Conservation (phyloP, 2,113 vertebrate genomes). For the Malurus melanocephalus region DNA sequence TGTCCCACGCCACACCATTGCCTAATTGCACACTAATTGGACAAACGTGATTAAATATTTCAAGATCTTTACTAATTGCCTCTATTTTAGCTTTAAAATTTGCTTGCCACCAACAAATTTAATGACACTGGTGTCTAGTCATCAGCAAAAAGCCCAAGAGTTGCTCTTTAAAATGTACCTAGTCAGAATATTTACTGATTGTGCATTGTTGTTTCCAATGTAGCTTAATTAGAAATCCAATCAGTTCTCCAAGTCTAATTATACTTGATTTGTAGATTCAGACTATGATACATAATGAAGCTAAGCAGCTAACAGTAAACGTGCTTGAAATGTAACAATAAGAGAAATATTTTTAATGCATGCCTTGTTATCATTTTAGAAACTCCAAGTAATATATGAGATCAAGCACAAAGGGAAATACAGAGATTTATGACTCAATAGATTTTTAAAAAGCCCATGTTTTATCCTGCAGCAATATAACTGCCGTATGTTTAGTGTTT, state of each 20-base stretch:
- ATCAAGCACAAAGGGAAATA: slow-evolving; percentile 62
- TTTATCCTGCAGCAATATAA: slow-evolving; percentile 44
- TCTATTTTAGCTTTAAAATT: slow-evolving; percentile 99
- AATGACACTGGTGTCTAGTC: slow-evolving; percentile 88
- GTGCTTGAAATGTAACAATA: slow-evolving; percentile 85
- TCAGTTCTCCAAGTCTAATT: slow-evolving; percentile 87
- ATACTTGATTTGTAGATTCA: slow-evolving; percentile 89
- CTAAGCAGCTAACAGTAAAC: slow-evolving; percentile 80
- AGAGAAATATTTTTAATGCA: slow-evolving; percentile 79
- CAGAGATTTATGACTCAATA: slow-evolving; percentile 59
- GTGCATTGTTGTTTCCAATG: slow-evolving; percentile 87
- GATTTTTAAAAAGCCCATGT: slow-evolving; percentile 38
- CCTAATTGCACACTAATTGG: slow-evolving; percentile 99
- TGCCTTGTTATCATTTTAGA: slow-evolving; percentile 70
- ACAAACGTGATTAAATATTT: slow-evolving; percentile 99
- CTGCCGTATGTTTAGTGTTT: not conserved
- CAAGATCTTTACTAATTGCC: slow-evolving; percentile 97
- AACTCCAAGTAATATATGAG: slow-evolving; percentile 65
- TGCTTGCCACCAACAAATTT: slow-evolving; percentile 90
- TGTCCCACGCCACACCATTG: slow-evolving; percentile 90
- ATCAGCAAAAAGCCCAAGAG: slow-evolving; percentile 88
- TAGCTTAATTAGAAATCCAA: slow-evolving; percentile 89
- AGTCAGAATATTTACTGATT: slow-evolving; percentile 90
- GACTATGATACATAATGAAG: slow-evolving; percentile 85
- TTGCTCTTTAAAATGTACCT: slow-evolving; percentile 89